These are phyloP conservation scores for Drosophila leonis DNA, from an alignment of 2,888 invertebrate species.

Conservation along the genomic window DNA sequence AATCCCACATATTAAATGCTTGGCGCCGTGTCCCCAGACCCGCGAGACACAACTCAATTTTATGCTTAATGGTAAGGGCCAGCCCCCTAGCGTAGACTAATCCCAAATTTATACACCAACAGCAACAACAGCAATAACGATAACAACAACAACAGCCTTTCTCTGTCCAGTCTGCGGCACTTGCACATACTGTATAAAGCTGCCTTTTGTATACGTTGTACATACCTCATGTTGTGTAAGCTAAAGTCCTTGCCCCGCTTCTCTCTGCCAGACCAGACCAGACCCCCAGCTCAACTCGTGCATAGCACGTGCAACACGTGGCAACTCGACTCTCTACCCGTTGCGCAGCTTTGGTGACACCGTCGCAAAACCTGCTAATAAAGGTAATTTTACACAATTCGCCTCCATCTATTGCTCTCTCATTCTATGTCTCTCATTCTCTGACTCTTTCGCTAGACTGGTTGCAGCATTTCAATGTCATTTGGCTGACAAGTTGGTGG, in stretches of 20 bases:
- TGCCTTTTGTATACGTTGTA: conserved; percentile 27
- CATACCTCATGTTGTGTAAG: conserved; percentile 38
- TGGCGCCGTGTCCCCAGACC: conserved; percentile 16
- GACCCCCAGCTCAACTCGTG: conserved; percentile 38
- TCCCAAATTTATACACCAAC: conserved; percentile 49
- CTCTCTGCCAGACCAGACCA: background rate
- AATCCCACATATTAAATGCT: conserved; percentile 71
- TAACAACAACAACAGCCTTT: background rate
- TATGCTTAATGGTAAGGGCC: conserved; percentile 52
- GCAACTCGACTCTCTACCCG: conserved; percentile 29
- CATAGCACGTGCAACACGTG: conserved; percentile 69
- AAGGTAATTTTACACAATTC: conserved; percentile 70
- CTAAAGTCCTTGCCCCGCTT: conserved; percentile 13
- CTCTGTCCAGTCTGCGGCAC: conserved; percentile 29
- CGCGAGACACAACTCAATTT: conserved; percentile 57
- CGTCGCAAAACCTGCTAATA: conserved; percentile 61
- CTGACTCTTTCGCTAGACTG: conserved; percentile 9
- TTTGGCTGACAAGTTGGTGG: conserved; percentile 57
- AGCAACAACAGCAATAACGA: conserved; percentile 20
- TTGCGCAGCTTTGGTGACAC: conserved; percentile 2
- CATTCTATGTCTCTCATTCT: background rate
- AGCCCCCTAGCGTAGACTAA: conserved; percentile 38
- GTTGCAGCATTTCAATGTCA: conserved; percentile 71
- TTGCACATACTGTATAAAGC: conserved; percentile 33
- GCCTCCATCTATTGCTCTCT: background rate